Conservation (phyloP, 2,797 vertebrate species). For the Hylomyscus alleni region DNA sequence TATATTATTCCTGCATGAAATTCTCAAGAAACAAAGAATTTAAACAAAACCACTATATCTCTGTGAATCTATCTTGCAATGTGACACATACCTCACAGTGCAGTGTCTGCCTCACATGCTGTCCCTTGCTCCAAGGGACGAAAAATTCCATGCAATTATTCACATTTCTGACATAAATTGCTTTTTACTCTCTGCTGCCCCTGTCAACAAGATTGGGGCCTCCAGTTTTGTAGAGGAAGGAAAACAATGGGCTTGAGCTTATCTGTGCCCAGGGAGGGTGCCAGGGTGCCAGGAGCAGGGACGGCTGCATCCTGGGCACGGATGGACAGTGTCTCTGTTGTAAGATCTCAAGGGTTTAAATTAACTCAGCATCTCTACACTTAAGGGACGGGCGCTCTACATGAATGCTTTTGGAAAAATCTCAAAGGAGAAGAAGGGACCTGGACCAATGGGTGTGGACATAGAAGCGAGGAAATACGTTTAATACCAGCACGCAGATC, state of each 20-base stretch:
- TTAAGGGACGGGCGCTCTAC: slow-evolving; percentile 5
- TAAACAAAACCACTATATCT: background rate
- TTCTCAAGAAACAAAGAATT: background rate
- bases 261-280: background rate
- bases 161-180: slow-evolving; percentile 40
- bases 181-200: slow-evolving; percentile 60
- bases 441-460: background rate
- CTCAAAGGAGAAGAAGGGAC: background rate
- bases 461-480: background rate
- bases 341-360: background rate
- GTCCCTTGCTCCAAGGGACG: background rate
- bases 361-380: slow-evolving; percentile 10
- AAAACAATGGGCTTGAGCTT: background rate
- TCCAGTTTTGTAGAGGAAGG: background rate
- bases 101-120: background rate
- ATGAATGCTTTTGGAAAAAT: background rate
- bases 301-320: background rate
- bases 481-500: no score
- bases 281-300: background rate
- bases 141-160: slow-evolving; percentile 28
- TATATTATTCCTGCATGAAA: background rate
- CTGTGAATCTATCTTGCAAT: background rate
- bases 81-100: background rate
- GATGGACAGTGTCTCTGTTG: background rate
- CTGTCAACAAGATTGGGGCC: slow-evolving; percentile 49